Base-by-base conservation (phyloP, 64 coral and sea anemone species). In the Montipora sp. region DNA sequence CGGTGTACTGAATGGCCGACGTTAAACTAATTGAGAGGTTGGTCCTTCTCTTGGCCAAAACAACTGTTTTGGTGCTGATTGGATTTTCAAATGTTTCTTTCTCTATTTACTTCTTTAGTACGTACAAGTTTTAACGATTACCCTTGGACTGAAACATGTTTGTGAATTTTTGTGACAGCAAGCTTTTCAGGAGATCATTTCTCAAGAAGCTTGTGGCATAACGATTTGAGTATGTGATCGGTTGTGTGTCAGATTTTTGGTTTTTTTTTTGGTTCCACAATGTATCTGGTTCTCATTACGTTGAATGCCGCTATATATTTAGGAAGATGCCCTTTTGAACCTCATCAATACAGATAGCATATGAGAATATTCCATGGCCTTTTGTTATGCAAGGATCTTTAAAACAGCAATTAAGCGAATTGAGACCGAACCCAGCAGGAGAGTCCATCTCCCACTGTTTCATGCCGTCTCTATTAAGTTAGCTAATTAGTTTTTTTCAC, bases 261-360 rank as follows among this genome's bases (percentile, higher is more conserved):
- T 23, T 27, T 21, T 21, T 73, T 3, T 2, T 73, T 43, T 8
- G 2, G 27, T 83, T 66, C 43, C 67, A 14, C 36, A 46, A 83
- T 15, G 67, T 83, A 19, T 85, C 82, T 85, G 82, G 61, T 71
- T 85, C 82, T 85, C 47, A 85, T 85, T 71, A 85, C 16, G 44
- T 71, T 19, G 63, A 68, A 72, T 49, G 48, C 19, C 66, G 18
- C 43, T 59, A 66, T 43, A 46, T 71, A 43, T 67, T 71, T 84
- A 2, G 7, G 8, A 50, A 85, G 45, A 72, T 72, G 82, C 43
- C 82, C 82, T 71, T 71, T 85, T 85, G 82, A 85, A 49, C 82
- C 68, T 50, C 18, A 72, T 67, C 61, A 83, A 66, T 47, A 24
- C 27, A 83, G 36, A 18, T 67, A 67, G n/a, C 65, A 22, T 85